Evolutionary conservation across 2,113 vertebrate genomes (phyloP), one percentile per base, ranked within the genome.

Genomic region (Oostethus manadensis): DNA sequence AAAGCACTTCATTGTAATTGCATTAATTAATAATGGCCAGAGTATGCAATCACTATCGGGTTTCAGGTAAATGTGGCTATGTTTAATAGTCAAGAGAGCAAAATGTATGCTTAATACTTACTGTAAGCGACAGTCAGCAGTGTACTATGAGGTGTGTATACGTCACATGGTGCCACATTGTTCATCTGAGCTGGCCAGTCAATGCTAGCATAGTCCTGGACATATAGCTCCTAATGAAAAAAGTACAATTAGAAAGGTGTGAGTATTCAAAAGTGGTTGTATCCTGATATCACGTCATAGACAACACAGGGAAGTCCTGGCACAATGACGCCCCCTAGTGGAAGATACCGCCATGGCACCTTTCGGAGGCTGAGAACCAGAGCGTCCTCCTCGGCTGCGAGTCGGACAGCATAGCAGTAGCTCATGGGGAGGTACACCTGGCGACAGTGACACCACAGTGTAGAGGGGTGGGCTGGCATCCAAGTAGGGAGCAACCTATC

Each of bases 341-440:
- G 76, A 20, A 3, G 3, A 17, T 2, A 0, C 22, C 16, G 46
- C 10, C 45, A 13, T n/a, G 42, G 66, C 48, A 97, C 95, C 93
- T 98, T 93, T 86, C 94, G 88, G 67, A 99, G 89, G 83, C 92
- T 95, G 71, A 66, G 86, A 18, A 98, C 66, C 2, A 98, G 88
- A 0, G 88, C 68, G 1, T 98, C 97, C 68, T 95, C 93, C 0
- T 88, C 58, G 0, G 93, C 93, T 0, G 70, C 69, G 35, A 98
- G 86, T 17, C 94, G 88, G 10, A 67, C 82, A 1, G 93, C 93
- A 0, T 97, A 99, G 62, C 97, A 98, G 84, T 93, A 99, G 83
- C 94, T 95, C 97, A 99, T 99, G 40, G 95, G 93, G 21, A 99
- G 90, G 73, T 97, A 97, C 43, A 98, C 95, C 84, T 98, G 96